Base-by-base conservation (phyloP, 2,888 invertebrate species). In the Nomada ferruginata region DNA sequence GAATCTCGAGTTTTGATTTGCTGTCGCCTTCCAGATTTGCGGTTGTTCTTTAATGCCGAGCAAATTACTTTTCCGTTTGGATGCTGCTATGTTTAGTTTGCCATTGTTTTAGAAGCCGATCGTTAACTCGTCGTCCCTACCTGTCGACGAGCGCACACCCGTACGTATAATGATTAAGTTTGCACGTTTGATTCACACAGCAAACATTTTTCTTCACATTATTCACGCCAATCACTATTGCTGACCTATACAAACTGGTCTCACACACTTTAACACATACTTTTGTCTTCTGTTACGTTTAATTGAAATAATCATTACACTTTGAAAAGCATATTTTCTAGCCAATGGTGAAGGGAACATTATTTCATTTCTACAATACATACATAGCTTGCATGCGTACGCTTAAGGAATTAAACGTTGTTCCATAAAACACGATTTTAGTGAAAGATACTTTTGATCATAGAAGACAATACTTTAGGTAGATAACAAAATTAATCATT, bases 111-210 rank as follows among this genome's bases (percentile, higher is more conserved):
- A 93, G 93, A 93, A 84, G 91, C 90, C 88, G 91, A 79, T 82
- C 79, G 81, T 87, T 82, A 85, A 86, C 84, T 76, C 86, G 76
- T 85, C 90, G 86, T 70, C 94, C 94, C 95, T 95, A 94, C 87
- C 90, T 52, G 94, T 95, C 94, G 94, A 95, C 95, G 97, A 96
- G 94, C 94, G 94, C 91, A 95, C 95, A 89, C 96, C 96, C 94
- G 96, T 96, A 96, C 95, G 96, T 96, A 96, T 95, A 81, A 64
- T 60, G 70, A 79, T 85, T 85, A 74, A 83, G 77, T 88, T 82
- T 79, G 85, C 83, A 86, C 66, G 80, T 60, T 78, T 78, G 44
- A 78, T 79, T 84, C 61, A 64, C 71, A 18, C 42, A 70, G 50
- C 63, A 11, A 50, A 50, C 61, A 64, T 26, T 20, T 15, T 20